A percentile compares a stretch with the other conserved stretches of the same genome.
Conservation (phyloP, 2,113 vertebrate species). For the Gallinago jamesoni region DNA sequence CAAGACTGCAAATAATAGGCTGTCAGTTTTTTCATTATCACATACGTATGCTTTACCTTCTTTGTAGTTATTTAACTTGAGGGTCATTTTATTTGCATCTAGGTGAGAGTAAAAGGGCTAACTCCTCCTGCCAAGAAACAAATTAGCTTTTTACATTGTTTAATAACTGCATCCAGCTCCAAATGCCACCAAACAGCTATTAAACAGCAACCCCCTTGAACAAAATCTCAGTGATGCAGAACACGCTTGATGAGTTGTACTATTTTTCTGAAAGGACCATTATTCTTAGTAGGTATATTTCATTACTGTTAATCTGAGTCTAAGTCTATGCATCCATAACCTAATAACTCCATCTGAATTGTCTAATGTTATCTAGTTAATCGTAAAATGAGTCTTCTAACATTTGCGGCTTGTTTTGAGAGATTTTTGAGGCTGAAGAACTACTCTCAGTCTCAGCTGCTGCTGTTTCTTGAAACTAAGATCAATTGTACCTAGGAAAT, state of each 20-base stretch:
- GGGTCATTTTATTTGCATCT: slow-evolving; percentile 53
- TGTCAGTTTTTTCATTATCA: slow-evolving; percentile 1
- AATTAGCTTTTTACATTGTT: slow-evolving; percentile 67
- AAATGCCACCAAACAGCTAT: slow-evolving; percentile 70
- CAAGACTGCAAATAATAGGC: not conserved
- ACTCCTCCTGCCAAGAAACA: slow-evolving; percentile 42
- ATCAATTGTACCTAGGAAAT: slow-evolving; percentile 20
- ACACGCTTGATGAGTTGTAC: slow-evolving; percentile 61
- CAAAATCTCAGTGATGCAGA: slow-evolving; percentile 54
- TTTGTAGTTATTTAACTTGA: slow-evolving; percentile 54
- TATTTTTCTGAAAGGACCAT: slow-evolving; percentile 60
- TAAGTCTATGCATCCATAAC: slow-evolving; percentile 46
- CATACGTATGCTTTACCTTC: not conserved
- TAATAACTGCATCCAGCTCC: slow-evolving; percentile 65
- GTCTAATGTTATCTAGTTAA: slow-evolving; percentile 10
- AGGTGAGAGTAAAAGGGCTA: slow-evolving; percentile 35
- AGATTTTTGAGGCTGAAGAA: slow-evolving; percentile 36
- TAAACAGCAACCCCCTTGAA: slow-evolving; percentile 58
- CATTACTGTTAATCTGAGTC: slow-evolving; percentile 61
- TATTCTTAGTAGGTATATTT: slow-evolving; percentile 69
- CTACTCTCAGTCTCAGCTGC: not conserved
- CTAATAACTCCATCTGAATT: slow-evolving; percentile 35
- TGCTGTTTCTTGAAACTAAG: slow-evolving; percentile 57
- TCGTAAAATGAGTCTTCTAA: slow-evolving; percentile 14
- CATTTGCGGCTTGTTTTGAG: not conserved